Conservation (phyloP, 2,888 invertebrate species). For the Nematopogon swammerdamellus region DNA sequence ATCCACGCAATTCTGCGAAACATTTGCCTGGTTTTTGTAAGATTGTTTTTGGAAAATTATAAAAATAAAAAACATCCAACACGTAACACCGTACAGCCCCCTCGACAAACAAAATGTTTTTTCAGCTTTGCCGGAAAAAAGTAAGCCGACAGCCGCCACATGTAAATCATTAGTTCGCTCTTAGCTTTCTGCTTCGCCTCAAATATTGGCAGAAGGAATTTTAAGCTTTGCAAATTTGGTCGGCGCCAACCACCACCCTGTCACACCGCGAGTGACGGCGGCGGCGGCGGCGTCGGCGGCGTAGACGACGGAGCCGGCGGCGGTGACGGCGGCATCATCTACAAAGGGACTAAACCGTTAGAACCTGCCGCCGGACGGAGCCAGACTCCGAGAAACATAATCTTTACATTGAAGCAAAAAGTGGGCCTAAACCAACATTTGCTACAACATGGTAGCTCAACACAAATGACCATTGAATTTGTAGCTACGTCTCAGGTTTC, state of each 20-base stretch:
- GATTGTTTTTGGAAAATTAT: no score
- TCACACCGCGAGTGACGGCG: not conserved
- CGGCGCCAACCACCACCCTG: constrained; percentile 22
- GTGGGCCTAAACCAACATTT: constrained; percentile 46
- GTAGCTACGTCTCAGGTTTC: no score
- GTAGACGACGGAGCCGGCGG: not conserved
- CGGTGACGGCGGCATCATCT: not conserved
- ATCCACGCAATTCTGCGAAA: no score
- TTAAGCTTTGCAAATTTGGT: constrained; percentile 34
- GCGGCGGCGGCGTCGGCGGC: no score
- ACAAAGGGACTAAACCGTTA: not conserved
- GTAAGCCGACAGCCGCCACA: constrained; percentile 19
- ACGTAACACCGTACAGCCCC: no score
- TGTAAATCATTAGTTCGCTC: constrained; percentile 47
- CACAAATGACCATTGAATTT: constrained; percentile 36
- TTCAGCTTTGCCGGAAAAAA: not conserved
- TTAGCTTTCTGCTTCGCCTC: constrained; percentile 24
- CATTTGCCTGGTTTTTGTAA: no score
- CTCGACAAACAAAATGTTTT: no score
- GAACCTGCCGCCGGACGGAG: not conserved
- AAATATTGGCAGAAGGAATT: constrained; percentile 37
- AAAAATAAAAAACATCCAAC: no score
- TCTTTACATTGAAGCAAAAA: not conserved
- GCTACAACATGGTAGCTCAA: constrained; percentile 36
- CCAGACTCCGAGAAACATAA: not conserved